Evolutionary conservation across 2,888 invertebrate genomes (phyloP).

Genomic region (Unio pictorum): DNA sequence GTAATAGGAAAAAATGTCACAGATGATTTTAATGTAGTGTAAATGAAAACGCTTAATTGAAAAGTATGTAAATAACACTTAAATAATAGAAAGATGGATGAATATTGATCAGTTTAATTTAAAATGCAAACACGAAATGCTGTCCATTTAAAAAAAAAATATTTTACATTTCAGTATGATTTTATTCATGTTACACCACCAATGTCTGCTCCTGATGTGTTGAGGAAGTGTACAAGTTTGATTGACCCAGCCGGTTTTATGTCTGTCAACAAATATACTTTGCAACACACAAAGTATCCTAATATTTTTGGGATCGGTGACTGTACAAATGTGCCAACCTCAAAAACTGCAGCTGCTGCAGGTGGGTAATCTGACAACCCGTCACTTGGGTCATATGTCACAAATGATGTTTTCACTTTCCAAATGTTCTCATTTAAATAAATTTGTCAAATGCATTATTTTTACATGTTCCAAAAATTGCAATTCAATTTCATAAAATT

Average conservation of each 20-base stretch:
- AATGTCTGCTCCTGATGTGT: constrained; percentile 82
- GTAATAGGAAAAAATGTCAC: no score
- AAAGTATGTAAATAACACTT: no score
- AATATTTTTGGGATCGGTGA: constrained; percentile 97
- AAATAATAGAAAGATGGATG: background rate
- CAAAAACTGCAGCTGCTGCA: constrained; percentile 96
- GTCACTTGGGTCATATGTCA: no score
- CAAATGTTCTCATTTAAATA: no score
- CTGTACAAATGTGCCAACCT: constrained; percentile 91
- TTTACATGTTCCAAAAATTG: no score
- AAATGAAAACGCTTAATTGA: background rate
- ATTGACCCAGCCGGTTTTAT: constrained; percentile 80
- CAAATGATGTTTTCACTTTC: no score
- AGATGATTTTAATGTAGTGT: no score
- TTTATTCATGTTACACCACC: constrained; percentile 93
- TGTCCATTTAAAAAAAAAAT: no score
- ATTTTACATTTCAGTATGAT: constrained; percentile 77
- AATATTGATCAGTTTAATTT: background rate
- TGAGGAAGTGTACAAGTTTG: constrained; percentile 75
- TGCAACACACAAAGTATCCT: constrained; percentile 84
- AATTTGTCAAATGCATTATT: no score
- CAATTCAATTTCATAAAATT: no score
- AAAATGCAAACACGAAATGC: no score
- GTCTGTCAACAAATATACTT: constrained; percentile 83
- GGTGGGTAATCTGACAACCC: constrained; percentile 75